Base-by-base conservation (phyloP, 2,888 invertebrate genomes). In the Maniola hyperantus region DNA sequence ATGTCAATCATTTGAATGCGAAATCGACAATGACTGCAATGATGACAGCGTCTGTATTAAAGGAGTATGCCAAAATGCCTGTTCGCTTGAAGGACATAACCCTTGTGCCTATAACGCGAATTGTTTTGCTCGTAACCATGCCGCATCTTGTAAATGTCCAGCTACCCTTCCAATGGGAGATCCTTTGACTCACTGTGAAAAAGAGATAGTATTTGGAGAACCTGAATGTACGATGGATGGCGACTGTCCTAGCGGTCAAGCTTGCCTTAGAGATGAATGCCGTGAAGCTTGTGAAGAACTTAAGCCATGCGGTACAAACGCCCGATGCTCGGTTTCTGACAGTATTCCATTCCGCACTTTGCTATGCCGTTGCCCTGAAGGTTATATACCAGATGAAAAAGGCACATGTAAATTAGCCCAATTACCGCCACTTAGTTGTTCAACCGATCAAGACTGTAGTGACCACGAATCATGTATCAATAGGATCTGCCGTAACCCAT, bases 341-440 rank as follows among this genome's bases (percentile, higher is more conserved):
- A 97, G 97, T 68, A 93, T 96, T 50, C 97, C 97, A 26, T 96
- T 97, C 63, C 93, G 97, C 73, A 97, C 97, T 5, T 95, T 98
- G 94, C 96, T 97, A 57, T 98, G 97, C 81, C 96, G 96, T 66
- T 97, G 97, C 78, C 97, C 97, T 0, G 96, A 96, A 75, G 96
- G 97, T 57, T 97, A 95, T 93, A 95, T 97, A 70, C 96, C 97
- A 0, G 95, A 97, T 78, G 93, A 95, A 73, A 94, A 94, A 75
- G 97, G 97, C 67, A 94, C 96, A 79, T 97, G 97, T 79, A 95
- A 94, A 79, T 94, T 96, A 65, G 94, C 96, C 39, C 89, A 95
- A 60, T 85, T 96, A 68, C 94, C 95, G 82, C 94, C 95, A 70
- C 95, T 95, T 73, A 96, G 97, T 58, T 98, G 98, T 79, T 94